phyloP scores from a whole-genome alignment of 2,888 invertebrate species.

The Microctonus aethiopoides region DNA sequence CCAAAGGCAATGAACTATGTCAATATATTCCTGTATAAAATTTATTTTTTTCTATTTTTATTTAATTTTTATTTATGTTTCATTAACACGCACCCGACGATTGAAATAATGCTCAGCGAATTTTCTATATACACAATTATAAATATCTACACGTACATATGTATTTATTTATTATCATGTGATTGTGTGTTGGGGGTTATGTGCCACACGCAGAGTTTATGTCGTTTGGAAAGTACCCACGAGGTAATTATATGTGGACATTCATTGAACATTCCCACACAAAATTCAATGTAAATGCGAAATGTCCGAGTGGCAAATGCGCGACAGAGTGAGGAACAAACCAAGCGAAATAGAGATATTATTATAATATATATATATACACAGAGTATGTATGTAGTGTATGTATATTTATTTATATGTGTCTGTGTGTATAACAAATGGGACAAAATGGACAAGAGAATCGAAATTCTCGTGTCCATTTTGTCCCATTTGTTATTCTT shows the following conservation, averaged over 20 bases:
- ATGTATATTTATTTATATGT: not conserved
- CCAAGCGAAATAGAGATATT: not conserved
- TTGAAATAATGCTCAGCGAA: not conserved
- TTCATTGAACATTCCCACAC: constrained; percentile 5
- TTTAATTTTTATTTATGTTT: not conserved
- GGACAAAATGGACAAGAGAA: not conserved
- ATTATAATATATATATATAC: no score
- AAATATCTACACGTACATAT: not conserved
- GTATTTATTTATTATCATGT: no score
- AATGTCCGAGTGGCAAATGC: not conserved
- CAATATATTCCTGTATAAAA: not conserved
- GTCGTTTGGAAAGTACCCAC: not conserved
- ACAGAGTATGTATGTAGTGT: constrained; percentile 1
- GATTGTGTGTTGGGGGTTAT: not conserved
- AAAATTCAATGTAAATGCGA: constrained; percentile 11
- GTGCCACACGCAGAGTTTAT: constrained; percentile 1
- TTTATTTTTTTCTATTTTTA: not conserved
- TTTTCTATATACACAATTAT: no score
- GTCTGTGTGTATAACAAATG: not conserved
- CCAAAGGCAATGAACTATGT: not conserved
- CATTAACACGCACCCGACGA: not conserved
- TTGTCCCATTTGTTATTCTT: constrained; percentile 12
- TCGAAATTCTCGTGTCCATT: not conserved
- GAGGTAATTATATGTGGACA: constrained; percentile 7
- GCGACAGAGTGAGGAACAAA: not conserved